Evolutionary conservation across 2,888 invertebrate species (phyloP).

Genomic region (Cepaea hortensis): DNA sequence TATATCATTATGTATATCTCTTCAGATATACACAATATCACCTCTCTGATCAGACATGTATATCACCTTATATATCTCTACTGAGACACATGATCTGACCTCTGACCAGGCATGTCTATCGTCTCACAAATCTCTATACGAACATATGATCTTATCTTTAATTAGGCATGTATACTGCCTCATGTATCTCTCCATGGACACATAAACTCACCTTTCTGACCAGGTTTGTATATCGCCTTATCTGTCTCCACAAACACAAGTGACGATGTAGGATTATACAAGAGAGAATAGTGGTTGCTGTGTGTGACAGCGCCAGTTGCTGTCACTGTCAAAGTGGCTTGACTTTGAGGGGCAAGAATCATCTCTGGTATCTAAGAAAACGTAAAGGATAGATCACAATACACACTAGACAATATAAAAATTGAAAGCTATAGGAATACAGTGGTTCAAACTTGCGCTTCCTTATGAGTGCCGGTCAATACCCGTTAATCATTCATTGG

Average conservation of each 20-base stretch:
- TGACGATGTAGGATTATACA: slow-evolving; percentile 42
- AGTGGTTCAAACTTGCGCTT: background rate
- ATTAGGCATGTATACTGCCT: too few species aligned
- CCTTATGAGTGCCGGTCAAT: background rate
- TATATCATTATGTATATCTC: too few species aligned
- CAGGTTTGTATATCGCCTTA: slow-evolving; percentile 64
- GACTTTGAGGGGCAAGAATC: background rate
- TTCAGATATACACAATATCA: too few species aligned
- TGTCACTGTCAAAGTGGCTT: slow-evolving; percentile 31
- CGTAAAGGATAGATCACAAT: background rate
- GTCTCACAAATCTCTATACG: slow-evolving; percentile 65
- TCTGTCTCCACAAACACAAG: slow-evolving; percentile 64
- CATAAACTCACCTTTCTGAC: slow-evolving; percentile 56
- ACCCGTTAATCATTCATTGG: too few species aligned
- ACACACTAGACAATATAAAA: too few species aligned
- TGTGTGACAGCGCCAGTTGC: slow-evolving; percentile 50
- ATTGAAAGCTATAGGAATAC: background rate
- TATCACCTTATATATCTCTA: too few species aligned
- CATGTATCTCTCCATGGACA: too few species aligned
- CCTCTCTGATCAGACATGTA: too few species aligned
- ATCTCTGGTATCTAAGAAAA: slow-evolving; percentile 2
- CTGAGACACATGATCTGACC: slow-evolving; percentile 48
- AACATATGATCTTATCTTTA: slow-evolving; percentile 46
- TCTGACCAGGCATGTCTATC: slow-evolving; percentile 63
- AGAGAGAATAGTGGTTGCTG: slow-evolving; percentile 38